Conservation (phyloP, 2,888 invertebrate genomes). For the Coleophora deauratella region DNA sequence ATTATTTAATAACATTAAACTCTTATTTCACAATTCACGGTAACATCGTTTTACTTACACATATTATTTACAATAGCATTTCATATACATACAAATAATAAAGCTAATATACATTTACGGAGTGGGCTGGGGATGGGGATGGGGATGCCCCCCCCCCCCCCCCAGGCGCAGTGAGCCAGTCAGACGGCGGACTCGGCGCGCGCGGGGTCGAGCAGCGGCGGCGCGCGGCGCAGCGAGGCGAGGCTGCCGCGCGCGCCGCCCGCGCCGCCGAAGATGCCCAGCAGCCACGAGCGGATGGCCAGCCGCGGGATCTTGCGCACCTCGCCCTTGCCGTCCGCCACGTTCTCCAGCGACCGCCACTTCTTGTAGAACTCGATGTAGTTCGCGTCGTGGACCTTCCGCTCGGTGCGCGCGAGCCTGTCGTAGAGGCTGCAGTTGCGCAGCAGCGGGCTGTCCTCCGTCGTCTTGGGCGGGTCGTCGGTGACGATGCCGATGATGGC, state of each 20-base stretch:
- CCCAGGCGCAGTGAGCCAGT: too few relatives aligned
- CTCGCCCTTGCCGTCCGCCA: conserved; percentile 55
- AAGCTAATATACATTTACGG: conserved; percentile 17
- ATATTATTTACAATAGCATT: conserved; percentile 68
- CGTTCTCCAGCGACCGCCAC: conserved; percentile 86
- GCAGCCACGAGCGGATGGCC: conserved; percentile 82
- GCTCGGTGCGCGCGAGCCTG: conserved; percentile 48
- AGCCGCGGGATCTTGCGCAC: conserved; percentile 77
- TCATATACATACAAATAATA: conserved; percentile 48
- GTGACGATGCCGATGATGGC: conserved; percentile 49
- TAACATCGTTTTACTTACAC: conserved; percentile 74
- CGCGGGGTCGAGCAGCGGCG: conserved; percentile 49
- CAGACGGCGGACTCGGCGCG: conserved; percentile 60
- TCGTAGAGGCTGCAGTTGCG: conserved; percentile 54
- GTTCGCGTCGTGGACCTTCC: conserved; percentile 53
- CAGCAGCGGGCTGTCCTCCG: conserved; percentile 63
- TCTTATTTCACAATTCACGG: conserved; percentile 74
- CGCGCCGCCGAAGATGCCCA: conserved; percentile 81
- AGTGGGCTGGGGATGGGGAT: conserved; percentile 4
- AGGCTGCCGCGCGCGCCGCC: conserved; percentile 77
- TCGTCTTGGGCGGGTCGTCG: conserved; percentile 45
- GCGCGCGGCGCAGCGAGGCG: conserved; percentile 54
- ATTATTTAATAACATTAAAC: conserved; percentile 75
- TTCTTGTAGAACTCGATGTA: conserved; percentile 77
- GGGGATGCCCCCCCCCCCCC: too few relatives aligned